These are phyloP conservation scores for Sinonovacula constricta DNA, from an alignment of 1,140 invertebrate genomes.

Conservation along the genomic window DNA sequence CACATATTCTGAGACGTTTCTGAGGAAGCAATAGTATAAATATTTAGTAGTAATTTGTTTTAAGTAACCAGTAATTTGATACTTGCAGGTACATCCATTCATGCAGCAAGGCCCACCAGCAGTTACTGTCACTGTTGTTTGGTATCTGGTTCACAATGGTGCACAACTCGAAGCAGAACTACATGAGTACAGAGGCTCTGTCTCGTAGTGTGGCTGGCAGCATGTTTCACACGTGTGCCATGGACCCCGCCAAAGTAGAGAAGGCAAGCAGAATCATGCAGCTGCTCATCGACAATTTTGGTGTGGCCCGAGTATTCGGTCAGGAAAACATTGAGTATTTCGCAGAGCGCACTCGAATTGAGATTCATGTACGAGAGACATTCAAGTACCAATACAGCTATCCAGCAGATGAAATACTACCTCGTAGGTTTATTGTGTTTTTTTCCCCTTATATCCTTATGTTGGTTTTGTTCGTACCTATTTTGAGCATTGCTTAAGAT, in stretches of 20 bases:
- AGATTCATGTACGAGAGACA: slow-evolving; percentile 75
- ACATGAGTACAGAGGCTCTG: slow-evolving; percentile 97
- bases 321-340: slow-evolving; percentile 98
- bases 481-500: no score
- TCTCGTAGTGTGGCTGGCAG: slow-evolving; percentile 97
- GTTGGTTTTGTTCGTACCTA: no score
- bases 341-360: slow-evolving; percentile 81
- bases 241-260: slow-evolving; percentile 83
- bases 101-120: slow-evolving; percentile 93
- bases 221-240: slow-evolving; percentile 89
- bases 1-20: no score
- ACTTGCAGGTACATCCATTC: slow-evolving; percentile 90
- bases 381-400: slow-evolving; percentile 76
- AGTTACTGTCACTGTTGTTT: slow-evolving; percentile 95
- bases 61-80: background rate
- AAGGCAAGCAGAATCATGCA: slow-evolving; percentile 83
- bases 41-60: background rate
- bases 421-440: slow-evolving; percentile 77
- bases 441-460: no score
- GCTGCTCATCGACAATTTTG: slow-evolving; percentile 94
- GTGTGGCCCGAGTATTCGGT: slow-evolving; percentile 95
- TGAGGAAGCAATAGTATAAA: no score
- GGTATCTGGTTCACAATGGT: slow-evolving; percentile 96
- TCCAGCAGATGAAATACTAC: slow-evolving; percentile 70
- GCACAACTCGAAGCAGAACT: slow-evolving; percentile 88